phyloP scores from a whole-genome alignment of 2,797 vertebrate genomes.

The Manis javanica region DNA sequence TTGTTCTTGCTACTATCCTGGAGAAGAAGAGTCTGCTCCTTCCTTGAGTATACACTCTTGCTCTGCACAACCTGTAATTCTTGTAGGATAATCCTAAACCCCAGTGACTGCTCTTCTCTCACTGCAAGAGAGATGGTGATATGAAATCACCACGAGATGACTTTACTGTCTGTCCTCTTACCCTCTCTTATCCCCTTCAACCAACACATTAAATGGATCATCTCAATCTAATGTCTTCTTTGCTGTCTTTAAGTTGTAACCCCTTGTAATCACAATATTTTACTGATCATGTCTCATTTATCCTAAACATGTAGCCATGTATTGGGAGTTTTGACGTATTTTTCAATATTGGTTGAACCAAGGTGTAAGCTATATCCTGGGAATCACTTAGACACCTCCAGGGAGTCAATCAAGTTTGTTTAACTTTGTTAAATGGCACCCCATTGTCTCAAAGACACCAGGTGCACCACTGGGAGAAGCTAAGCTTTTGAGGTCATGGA shows the following conservation, averaged over 20 bases:
- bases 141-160: not conserved
- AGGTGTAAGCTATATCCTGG: not conserved
- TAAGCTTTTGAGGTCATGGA: not conserved
- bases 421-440: conserved; percentile 13
- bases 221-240: not conserved
- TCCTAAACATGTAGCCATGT: conserved; percentile 19
- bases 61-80: not conserved
- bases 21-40: not conserved
- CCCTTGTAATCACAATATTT: conserved; percentile 47
- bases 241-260: conserved; percentile 11
- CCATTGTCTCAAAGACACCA: not conserved
- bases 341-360: conserved; percentile 16
- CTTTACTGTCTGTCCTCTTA: not conserved
- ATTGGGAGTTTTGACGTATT: not conserved
- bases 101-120: not conserved
- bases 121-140: not conserved
- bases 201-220: not conserved
- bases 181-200: not conserved
- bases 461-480: not conserved
- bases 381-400: not conserved
- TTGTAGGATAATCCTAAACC: not conserved
- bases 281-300: not conserved
- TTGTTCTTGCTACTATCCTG: not conserved
- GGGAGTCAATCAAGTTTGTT: not conserved
- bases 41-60: not conserved